These are phyloP conservation scores for Cyanoliseus patagonus DNA, from an alignment of 2,113 vertebrate species.

Conservation along the genomic window DNA sequence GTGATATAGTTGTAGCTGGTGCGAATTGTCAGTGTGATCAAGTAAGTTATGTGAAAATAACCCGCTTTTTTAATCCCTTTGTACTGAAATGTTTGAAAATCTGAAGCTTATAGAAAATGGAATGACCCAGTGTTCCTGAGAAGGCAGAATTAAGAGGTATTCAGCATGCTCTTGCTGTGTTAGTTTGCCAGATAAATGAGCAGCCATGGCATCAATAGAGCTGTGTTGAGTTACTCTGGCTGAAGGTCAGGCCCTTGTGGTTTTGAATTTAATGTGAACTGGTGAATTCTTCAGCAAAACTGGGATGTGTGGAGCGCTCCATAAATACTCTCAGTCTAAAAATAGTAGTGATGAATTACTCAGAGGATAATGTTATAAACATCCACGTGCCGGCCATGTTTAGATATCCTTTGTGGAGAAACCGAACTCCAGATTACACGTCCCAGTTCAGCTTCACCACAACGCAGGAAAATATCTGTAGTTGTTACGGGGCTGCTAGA, in stretches of 20 bases:
- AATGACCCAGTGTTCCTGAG: not conserved
- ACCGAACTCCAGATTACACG: conserved; percentile 7
- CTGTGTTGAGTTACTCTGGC: not conserved
- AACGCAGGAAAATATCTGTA: not conserved
- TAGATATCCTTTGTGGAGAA: conserved; percentile 20
- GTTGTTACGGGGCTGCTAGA: not conserved
- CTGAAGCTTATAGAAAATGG: not conserved
- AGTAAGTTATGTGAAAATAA: not conserved
- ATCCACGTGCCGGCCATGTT: not conserved
- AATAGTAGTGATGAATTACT: conserved; percentile 12
- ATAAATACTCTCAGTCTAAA: conserved; percentile 1
- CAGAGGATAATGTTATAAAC: conserved; percentile 19
- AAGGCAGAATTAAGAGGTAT: not conserved
- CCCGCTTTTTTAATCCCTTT: not conserved
- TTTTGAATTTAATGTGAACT: not conserved
- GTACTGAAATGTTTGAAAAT: not conserved
- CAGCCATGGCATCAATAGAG: not conserved
- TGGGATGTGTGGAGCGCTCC: not conserved
- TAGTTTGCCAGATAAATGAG: not conserved
- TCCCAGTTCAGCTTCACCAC: not conserved
- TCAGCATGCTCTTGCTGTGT: not conserved
- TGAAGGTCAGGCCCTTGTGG: not conserved
- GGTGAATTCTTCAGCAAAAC: not conserved
- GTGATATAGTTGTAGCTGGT: not conserved
- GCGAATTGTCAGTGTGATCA: not conserved